Base-by-base conservation (phyloP, 2,888 invertebrate species). In the Parnassius smintheus region DNA sequence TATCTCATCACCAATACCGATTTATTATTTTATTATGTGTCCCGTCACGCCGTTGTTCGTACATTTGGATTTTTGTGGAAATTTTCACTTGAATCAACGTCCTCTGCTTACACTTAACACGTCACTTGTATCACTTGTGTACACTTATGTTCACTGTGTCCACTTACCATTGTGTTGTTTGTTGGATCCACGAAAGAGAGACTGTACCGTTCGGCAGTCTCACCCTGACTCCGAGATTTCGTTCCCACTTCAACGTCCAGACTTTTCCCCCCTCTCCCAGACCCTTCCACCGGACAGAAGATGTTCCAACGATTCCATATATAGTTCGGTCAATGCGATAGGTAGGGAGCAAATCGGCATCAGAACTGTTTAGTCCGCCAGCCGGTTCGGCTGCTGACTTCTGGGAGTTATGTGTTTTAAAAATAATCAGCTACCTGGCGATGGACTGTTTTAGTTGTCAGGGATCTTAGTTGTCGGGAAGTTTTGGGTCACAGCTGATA, bases 151-250 rank as follows among this genome's bases (percentile, higher is more conserved):
- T 59, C 66, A 63, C 65, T 76, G 77, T 72, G 74, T 69, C 58
- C 73, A 89, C 91, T 91, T 86, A 91, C 91, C 91, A 91, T 91
- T 89, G 81, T 89, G 83, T 78, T 87, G 79, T 86, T 83, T 86
- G 84, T 86, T 82, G 82, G 82, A 83, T 82, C 86, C 87, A 88
- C 83, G 88, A 86, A 86, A 86, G 86, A 89, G 87, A 82, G 90
- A 91, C 91, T 89, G 88, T 80, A 83, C 83, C 84, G 85, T 77
- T 86, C 87, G 86, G 86, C 85, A 88, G 90, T 90, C 89, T 87
- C 88, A 86, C 88, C 90, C 90, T 87, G 89, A 90, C 91, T 91
- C 89, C 84, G 87, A 87, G 80, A 68, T 77, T 70, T 75, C 75
- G 81, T 73, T 76, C 81, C 80, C 77, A 70, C 80, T 74, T 76